These are phyloP conservation scores for Trogon melanurus DNA, from an alignment of 2,113 vertebrate genomes.

Conservation along the genomic window DNA sequence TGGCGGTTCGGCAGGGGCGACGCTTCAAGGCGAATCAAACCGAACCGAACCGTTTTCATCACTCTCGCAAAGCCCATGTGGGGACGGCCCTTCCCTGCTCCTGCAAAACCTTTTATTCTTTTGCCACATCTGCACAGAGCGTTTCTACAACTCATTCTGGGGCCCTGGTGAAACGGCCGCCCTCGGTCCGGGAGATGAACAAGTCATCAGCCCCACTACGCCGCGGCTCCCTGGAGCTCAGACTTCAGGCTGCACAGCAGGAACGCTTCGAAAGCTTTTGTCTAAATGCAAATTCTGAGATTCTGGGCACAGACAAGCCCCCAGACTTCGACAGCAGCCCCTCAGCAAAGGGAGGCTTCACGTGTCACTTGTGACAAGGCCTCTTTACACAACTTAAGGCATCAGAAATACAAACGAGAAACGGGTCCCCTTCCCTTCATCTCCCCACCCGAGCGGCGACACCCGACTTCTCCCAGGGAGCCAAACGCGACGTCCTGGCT, in stretches of 20 bases:
- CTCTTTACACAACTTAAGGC: neutral
- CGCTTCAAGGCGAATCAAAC: neutral
- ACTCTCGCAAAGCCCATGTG: neutral
- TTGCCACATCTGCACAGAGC: neutral
- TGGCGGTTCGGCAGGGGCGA: too few species aligned
- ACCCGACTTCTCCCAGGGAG: rapidly evolving
- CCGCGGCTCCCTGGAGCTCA: neutral
- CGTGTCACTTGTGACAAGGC: neutral
- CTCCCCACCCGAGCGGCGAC: neutral
- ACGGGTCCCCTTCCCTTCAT: neutral
- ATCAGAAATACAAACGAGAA: rapidly evolving
- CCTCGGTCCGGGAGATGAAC: rapidly evolving
- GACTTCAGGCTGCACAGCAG: neutral
- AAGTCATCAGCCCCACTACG: neutral
- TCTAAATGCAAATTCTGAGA: neutral
- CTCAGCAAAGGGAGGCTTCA: neutral
- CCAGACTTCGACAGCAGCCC: neutral
- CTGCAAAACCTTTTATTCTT: neutral
- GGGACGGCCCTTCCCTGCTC: neutral
- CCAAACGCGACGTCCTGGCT: rapidly evolving
- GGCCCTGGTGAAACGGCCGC: rapidly evolving
- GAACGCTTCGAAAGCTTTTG: neutral
- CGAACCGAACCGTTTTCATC: rapidly evolving
- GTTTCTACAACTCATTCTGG: neutral
- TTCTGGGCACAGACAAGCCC: rapidly evolving